Evolutionary conservation across 2,113 vertebrate genomes (phyloP), one percentile per base, ranked within the genome.

Genomic region (Pseudorectes ferrugineus): DNA sequence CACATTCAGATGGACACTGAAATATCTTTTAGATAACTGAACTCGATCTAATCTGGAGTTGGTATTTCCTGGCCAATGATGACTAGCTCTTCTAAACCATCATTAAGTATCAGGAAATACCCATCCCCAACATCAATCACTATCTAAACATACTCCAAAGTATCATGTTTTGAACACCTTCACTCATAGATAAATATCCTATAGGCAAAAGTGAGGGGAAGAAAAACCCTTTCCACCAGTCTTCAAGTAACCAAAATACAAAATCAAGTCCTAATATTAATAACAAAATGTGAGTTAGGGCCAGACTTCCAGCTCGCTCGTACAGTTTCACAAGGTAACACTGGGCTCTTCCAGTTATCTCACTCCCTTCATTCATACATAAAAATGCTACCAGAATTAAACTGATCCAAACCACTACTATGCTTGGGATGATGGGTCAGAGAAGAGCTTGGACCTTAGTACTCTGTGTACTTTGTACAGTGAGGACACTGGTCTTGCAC

Each of bases 11-110:
- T 12, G 38, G 80, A 93, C 79, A 87, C 45, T 57, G 72, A 88
- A 84, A 70, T 93, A 83, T 61, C 85, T 92, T 81, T 59, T 51
- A 93, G 80, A 71, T 87, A 96, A 96, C 33, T 77, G 68, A 93
- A 87, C 83, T 75, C 1, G 1, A 85, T 96, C 46, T 83, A 84
- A 83, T 88, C 59, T 54, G 80, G 65, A 77, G 36, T 36, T 92
- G 88, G 90, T 84, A 96, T 97, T 97, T 97, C 94, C 95, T 95
- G 94, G 75, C 83, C 71, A 91, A 11, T 51, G 71, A 90, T 79
- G 88, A 95, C 82, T 89, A 90, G 85, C 48, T 83, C 62, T 67
- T 87, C 52, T 40, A 70, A 89, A 49, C 46, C 42, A 78, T 74
- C 63, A 89, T 95, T 88, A 97, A 81, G 31, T 55, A 55, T 57